Percentiles rank a stretch among this genome's conserved stretches.
These are phyloP conservation scores for Agrenia bidenticulata DNA, from an alignment of 2,888 invertebrate genomes.

Conservation along the genomic window DNA sequence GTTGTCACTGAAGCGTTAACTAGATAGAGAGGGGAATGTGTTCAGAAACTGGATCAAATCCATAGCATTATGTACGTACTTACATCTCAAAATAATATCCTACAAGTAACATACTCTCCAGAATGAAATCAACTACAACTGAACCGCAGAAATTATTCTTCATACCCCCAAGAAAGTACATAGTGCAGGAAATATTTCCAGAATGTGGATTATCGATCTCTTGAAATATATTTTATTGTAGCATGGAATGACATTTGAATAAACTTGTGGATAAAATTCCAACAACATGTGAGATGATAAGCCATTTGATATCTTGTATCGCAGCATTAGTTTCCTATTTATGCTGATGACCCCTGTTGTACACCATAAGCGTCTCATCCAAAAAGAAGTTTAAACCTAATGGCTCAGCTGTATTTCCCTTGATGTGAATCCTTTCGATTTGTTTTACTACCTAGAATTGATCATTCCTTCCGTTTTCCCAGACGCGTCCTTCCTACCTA, in stretches of 20 bases:
- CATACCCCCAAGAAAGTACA: neutral
- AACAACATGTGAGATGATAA: neutral
- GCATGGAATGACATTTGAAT: neutral
- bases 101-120: too few relatives aligned
- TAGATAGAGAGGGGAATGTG: too few relatives aligned
- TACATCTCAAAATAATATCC: too few relatives aligned
- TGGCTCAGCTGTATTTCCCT: conserved; percentile 18
- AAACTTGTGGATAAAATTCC: neutral
- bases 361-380: neutral
- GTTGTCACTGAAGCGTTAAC: too few relatives aligned
- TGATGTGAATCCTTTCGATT: conserved; percentile 13
- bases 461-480: conserved; percentile 4
- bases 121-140: too few relatives aligned
- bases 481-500: conserved; percentile 14
- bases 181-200: neutral
- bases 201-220: neutral
- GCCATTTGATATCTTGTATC: neutral
- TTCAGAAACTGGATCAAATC: too few relatives aligned
- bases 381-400: neutral
- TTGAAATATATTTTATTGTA: neutral
- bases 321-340: neutral
- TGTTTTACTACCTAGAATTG: conserved; percentile 7
- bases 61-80: too few relatives aligned
- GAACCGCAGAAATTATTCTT: neutral
- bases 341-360: neutral